phyloP scores from a whole-genome alignment of 2,888 invertebrate species.

The Carcina quercana region DNA sequence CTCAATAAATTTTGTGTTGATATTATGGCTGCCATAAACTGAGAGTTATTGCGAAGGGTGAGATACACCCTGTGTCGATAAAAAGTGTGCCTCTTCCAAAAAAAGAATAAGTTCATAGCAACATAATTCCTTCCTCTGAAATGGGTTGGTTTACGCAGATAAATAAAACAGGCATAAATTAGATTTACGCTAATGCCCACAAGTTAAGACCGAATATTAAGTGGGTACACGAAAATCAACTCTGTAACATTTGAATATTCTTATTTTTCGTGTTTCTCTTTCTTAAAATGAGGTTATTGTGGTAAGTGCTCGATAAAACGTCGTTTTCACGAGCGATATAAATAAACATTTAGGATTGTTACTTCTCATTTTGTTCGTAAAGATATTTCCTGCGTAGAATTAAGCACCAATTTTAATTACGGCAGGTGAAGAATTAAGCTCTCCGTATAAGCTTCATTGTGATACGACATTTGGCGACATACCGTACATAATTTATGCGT shows the following conservation, averaged over 20 bases:
- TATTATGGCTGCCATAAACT: constrained; percentile 33
- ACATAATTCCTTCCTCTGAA: constrained; percentile 36
- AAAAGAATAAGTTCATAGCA: too few species aligned
- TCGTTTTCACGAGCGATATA: not conserved
- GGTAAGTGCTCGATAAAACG: too few species aligned
- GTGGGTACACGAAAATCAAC: not conserved
- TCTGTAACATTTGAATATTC: not conserved
- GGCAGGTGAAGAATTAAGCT: not conserved
- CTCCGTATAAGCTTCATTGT: constrained; percentile 12
- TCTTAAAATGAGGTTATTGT: too few species aligned
- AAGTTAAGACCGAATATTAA: constrained; percentile 3
- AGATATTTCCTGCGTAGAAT: too few species aligned
- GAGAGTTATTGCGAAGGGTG: constrained; percentile 27
- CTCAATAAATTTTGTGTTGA: constrained; percentile 34
- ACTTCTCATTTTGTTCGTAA: too few species aligned
- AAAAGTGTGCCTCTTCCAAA: constrained; percentile 38
- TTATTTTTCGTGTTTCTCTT: too few species aligned
- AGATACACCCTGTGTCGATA: constrained; percentile 26
- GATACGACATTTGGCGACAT: constrained; percentile 22
- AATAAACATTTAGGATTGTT: too few species aligned
- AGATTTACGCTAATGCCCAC: constrained; percentile 9
- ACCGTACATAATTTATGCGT: constrained; percentile 24
- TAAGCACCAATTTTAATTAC: constrained; percentile 6
- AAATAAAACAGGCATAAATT: constrained; percentile 17
- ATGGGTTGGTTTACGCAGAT: constrained; percentile 28